Evolutionary conservation across 2,888 invertebrate genomes (phyloP), one percentile per base, ranked within the genome.

Genomic region (Brachycybe producta): DNA sequence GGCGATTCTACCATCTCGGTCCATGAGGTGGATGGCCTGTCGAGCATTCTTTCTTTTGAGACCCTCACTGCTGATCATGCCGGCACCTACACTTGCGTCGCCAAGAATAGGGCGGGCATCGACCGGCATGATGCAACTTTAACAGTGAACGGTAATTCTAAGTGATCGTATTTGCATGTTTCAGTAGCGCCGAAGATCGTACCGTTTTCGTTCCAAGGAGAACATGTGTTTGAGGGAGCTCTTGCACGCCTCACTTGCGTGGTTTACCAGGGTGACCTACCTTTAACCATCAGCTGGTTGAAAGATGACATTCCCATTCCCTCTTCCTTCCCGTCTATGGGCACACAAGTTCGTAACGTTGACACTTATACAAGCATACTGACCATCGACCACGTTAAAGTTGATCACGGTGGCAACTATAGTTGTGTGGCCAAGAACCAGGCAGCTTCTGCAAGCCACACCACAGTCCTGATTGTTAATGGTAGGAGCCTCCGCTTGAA

Each of bases 21-120:
- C n/a, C 48, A 57, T 26, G 56, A 59, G 36, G 57, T 58, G 42
- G 82, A 82, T 73, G 75, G 78, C 65, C 82, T 80, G 71, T 79
- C 80, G 69, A 80, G 80, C 66, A 76, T 82, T 68, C 75, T 82
- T 68, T 80, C 80, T 2, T n/a, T n/a, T n/a, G n/a, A n/a, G n/a
- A n/a, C n/a, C n/a, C n/a, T n/a, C n/a, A n/a, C n/a, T n/a, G n/a
- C n/a, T n/a, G n/a, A n/a, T n/a, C n/a, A n/a, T n/a, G n/a, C n/a
- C n/a, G n/a, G n/a, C n/a, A n/a, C n/a, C n/a, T n/a, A n/a, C n/a
- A n/a, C n/a, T n/a, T n/a, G n/a, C n/a, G n/a, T n/a, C n/a, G n/a
- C n/a, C n/a, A n/a, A n/a, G n/a, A n/a, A n/a, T n/a, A n/a, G n/a
- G n/a, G n/a, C n/a, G n/a, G n/a, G n/a, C n/a, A n/a, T 80, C 73